phyloP scores from a whole-genome alignment of 1,140 invertebrate species.

The Drosophila asahinai region DNA sequence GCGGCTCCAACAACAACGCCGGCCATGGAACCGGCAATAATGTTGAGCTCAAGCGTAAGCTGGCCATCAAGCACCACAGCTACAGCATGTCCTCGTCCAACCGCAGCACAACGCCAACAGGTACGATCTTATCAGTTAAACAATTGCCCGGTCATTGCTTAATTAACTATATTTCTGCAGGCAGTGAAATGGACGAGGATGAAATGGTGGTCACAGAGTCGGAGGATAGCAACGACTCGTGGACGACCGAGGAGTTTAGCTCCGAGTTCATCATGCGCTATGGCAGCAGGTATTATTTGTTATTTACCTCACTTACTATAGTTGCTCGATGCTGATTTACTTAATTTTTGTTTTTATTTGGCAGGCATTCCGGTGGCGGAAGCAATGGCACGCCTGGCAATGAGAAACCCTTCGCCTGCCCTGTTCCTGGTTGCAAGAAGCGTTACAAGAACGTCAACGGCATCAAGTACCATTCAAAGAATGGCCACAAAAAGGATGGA shows the following conservation, averaged over 20 bases:
- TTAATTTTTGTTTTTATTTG: background rate
- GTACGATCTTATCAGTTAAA: conserved; percentile 68
- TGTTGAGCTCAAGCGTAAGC: conserved; percentile 86
- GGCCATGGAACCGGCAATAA: conserved; percentile 62
- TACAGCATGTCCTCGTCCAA: conserved; percentile 86
- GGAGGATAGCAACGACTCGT: conserved; percentile 93
- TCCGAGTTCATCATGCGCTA: conserved; percentile 91
- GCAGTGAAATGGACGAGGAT: conserved; percentile 89
- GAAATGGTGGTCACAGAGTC: conserved; percentile 88
- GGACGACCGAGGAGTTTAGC: conserved; percentile 92
- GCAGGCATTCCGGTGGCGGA: conserved; percentile 82
- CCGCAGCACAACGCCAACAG: conserved; percentile 88
- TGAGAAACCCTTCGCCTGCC: conserved; percentile 93
- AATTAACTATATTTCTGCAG: conserved; percentile 78
- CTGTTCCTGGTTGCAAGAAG: conserved; percentile 93
- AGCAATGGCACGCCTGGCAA: conserved; percentile 85
- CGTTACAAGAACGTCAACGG: conserved; percentile 95
- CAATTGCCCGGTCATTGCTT: background rate
- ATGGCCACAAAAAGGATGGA: conserved; percentile 93
- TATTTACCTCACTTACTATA: background rate
- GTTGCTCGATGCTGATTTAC: background rate
- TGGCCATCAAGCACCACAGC: conserved; percentile 86
- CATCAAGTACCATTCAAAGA: conserved; percentile 94
- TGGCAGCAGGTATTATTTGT: conserved; percentile 88
- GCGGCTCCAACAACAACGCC: conserved; percentile 35